Conservation (phyloP, 2,888 invertebrate genomes). For the Agelastica alni region DNA sequence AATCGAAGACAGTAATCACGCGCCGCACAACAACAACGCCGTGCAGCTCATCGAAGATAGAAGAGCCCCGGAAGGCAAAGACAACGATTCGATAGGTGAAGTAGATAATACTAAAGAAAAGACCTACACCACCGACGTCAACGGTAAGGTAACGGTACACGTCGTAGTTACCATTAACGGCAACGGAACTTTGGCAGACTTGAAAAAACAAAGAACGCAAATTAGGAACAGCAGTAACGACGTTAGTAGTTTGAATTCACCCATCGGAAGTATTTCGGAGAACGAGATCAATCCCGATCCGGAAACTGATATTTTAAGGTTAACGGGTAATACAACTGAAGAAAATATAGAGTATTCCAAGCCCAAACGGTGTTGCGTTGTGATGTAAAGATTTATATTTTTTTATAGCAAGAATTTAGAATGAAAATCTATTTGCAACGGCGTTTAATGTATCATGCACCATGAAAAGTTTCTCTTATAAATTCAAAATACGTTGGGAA, state of each 20-base stretch:
- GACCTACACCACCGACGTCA: slow-evolving; percentile 71
- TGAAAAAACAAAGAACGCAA: slow-evolving; percentile 90
- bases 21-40: slow-evolving; percentile 24
- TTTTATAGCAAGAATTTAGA: neutral
- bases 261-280: slow-evolving; percentile 56
- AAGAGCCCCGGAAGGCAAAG: slow-evolving; percentile 81
- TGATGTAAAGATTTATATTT: slow-evolving; percentile 45
- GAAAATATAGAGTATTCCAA: slow-evolving; percentile 76
- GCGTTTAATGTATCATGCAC: too few relatives aligned
- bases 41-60: slow-evolving; percentile 51
- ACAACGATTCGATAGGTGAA: slow-evolving; percentile 71
- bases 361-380: slow-evolving; percentile 72
- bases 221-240: slow-evolving; percentile 70
- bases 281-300: slow-evolving; percentile 58
- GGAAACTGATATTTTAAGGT: slow-evolving; percentile 62
- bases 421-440: neutral
- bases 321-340: slow-evolving; percentile 73
- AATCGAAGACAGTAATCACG: slow-evolving; percentile 21
- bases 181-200: slow-evolving; percentile 80
- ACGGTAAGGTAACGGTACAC: slow-evolving; percentile 69
- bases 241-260: slow-evolving; percentile 49
- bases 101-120: slow-evolving; percentile 61
- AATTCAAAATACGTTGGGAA: too few relatives aligned
- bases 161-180: slow-evolving; percentile 81
- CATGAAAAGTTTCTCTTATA: too few relatives aligned